Evolutionary conservation across 2,113 vertebrate species (phyloP).

Genomic region (Donacobius atricapilla): DNA sequence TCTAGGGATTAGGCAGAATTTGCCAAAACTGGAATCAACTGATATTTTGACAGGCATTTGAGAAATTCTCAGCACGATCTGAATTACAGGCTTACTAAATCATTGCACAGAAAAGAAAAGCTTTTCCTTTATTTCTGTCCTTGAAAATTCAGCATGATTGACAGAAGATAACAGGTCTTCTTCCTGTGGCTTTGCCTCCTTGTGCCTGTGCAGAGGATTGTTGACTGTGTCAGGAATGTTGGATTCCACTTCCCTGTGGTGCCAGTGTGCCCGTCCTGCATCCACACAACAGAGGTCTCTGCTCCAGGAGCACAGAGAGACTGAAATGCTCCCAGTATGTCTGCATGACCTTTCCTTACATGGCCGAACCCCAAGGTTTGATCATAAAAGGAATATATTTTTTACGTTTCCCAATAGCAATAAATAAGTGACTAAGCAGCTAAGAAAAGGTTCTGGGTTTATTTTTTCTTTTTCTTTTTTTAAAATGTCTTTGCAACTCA

Average conservation of each 20-base stretch:
- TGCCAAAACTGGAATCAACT: not conserved
- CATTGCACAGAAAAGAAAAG: not conserved
- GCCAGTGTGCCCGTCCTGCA: not conserved
- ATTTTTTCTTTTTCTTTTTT: accelerated
- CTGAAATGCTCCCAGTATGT: not conserved
- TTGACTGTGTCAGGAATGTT: not conserved
- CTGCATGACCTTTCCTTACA: not conserved
- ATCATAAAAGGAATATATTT: not conserved
- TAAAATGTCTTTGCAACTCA: not conserved
- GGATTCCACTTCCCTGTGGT: too few relatives aligned
- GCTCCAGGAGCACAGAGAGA: not conserved
- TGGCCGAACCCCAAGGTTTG: not conserved
- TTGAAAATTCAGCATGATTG: not conserved
- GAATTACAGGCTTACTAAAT: not conserved
- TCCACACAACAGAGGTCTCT: not conserved
- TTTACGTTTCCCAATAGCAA: not conserved
- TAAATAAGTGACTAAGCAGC: not conserved
- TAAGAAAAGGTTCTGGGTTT: not conserved
- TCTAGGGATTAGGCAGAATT: not conserved
- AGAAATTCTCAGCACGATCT: not conserved
- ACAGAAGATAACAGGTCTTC: not conserved
- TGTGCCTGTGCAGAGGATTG: not conserved
- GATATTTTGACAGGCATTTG: not conserved
- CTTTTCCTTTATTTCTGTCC: not conserved
- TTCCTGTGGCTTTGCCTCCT: not conserved